These are phyloP conservation scores for Neodiprion fabricii DNA, from an alignment of 1,140 invertebrate species.

Conservation along the genomic window DNA sequence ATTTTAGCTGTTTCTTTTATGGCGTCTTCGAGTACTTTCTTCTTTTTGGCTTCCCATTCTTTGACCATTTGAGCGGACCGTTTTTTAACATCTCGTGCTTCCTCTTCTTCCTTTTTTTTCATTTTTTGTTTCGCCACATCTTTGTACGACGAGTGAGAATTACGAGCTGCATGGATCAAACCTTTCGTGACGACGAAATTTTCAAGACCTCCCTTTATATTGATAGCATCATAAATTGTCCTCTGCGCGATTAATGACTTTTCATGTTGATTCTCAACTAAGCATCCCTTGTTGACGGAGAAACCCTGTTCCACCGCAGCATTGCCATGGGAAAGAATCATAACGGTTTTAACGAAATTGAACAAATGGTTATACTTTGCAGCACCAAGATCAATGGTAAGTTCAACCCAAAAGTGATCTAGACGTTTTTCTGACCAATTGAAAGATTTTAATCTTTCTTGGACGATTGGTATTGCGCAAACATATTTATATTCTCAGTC, in stretches of 20 bases:
- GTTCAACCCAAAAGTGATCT: background rate
- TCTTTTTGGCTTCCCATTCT: too few species aligned
- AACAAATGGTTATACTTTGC: background rate
- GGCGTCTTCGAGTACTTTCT: too few species aligned
- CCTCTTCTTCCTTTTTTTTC: slow-evolving; percentile 13
- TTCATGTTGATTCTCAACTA: slow-evolving; percentile 33
- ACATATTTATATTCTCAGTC: slow-evolving; percentile 11
- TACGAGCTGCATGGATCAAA: slow-evolving; percentile 21
- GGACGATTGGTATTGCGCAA: background rate
- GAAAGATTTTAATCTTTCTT: background rate
- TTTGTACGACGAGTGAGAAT: slow-evolving; percentile 22
- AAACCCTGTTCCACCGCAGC: slow-evolving; percentile 30
- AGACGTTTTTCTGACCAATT: background rate
- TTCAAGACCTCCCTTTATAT: slow-evolving; percentile 15
- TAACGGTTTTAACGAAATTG: slow-evolving; percentile 18
- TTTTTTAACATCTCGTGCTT: slow-evolving; percentile 10
- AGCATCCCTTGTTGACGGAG: slow-evolving; percentile 32
- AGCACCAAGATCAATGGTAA: background rate
- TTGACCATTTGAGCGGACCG: background rate
- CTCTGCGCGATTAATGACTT: slow-evolving; percentile 31
- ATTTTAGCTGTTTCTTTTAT: too few species aligned
- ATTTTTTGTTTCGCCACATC: background rate
- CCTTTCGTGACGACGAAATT: slow-evolving; percentile 23
- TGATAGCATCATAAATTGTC: slow-evolving; percentile 27
- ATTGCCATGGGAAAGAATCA: slow-evolving; percentile 34